These are phyloP conservation scores for Eilema depressum DNA, from an alignment of 2,888 invertebrate species.

Conservation along the genomic window DNA sequence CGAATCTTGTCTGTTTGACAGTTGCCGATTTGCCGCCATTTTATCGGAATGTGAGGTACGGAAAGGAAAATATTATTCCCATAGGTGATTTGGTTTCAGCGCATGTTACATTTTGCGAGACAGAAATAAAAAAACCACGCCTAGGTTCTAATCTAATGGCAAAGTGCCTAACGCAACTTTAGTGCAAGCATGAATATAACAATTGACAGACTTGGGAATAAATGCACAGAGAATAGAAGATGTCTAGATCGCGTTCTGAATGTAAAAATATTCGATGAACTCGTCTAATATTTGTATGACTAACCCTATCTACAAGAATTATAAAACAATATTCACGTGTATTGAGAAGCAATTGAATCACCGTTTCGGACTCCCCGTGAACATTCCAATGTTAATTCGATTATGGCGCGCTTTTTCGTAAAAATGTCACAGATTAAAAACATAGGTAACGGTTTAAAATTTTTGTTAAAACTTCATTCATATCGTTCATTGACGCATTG, in stretches of 20 bases:
- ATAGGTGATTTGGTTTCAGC: constrained; percentile 26
- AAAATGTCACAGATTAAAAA: constrained; percentile 12
- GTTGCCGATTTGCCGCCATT: constrained; percentile 50
- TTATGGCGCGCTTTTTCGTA: constrained; percentile 14
- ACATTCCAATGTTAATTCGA: constrained; percentile 23
- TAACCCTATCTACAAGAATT: not conserved
- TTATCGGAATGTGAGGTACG: constrained; percentile 45
- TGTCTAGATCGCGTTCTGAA: not conserved
- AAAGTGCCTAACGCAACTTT: no score
- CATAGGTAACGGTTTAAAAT: constrained; percentile 12
- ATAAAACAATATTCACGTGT: not conserved
- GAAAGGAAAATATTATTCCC: constrained; percentile 45
- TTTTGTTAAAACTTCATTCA: not conserved
- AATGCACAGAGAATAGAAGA: not conserved
- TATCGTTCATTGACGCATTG: not conserved
- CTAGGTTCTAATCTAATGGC: no score
- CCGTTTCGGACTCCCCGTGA: constrained; percentile 22
- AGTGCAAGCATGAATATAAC: not conserved
- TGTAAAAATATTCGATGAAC: not conserved
- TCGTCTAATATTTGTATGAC: not conserved
- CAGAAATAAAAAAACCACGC: not conserved
- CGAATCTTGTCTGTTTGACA: constrained; percentile 63
- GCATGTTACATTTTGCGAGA: constrained; percentile 10
- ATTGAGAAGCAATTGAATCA: constrained; percentile 13
- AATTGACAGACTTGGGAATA: not conserved